Evolutionary conservation across 2,113 vertebrate species (phyloP).

Genomic region (Chloropsis hardwickii): DNA sequence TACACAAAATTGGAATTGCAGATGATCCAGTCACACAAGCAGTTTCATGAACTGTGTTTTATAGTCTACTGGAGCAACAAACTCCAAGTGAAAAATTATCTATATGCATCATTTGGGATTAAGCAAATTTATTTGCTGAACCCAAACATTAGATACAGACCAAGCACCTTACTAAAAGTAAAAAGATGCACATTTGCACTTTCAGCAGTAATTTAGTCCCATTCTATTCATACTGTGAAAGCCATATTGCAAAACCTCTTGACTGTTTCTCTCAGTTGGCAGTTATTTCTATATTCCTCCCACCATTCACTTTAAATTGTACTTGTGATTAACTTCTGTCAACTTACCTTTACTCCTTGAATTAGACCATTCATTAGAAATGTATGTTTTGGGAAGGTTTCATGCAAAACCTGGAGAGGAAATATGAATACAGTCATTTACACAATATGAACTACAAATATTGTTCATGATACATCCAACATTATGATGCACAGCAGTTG

Average conservation of each 20-base stretch:
- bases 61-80: neutral
- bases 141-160: neutral
- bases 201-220: neutral
- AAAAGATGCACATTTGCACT: neutral
- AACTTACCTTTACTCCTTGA: constrained; percentile 85
- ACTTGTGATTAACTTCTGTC: neutral
- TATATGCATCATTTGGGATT: neutral
- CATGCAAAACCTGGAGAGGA: constrained; percentile 79
- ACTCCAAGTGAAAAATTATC: neutral
- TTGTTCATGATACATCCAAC: neutral
- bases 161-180: neutral
- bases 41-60: neutral
- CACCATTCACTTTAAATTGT: neutral
- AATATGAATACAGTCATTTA: neutral
- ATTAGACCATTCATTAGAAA: constrained; percentile 89
- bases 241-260: neutral
- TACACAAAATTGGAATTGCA: neutral
- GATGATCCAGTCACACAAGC: neutral
- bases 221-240: neutral
- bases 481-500: neutral
- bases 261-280: neutral
- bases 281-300: neutral
- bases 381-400: constrained; percentile 88
- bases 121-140: neutral
- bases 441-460: neutral